phyloP scores from a whole-genome alignment of 2,113 vertebrate species.

The Cyprinodon brontotheroides region DNA sequence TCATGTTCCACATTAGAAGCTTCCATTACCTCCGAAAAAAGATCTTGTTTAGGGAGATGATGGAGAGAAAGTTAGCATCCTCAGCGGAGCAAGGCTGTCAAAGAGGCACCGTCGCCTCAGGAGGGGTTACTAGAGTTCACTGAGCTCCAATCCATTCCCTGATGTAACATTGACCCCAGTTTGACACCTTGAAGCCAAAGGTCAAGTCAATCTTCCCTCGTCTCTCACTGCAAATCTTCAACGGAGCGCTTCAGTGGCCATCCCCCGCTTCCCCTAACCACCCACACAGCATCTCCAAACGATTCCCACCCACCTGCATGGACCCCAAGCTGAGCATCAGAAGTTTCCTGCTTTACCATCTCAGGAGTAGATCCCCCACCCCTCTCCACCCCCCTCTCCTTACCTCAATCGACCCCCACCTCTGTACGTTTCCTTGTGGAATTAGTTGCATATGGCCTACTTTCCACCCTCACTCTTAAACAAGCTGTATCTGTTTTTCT shows the following conservation, averaged over 20 bases:
- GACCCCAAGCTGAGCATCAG: conserved; percentile 69
- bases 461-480: conserved; percentile 69
- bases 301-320: conserved; percentile 72
- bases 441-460: conserved; percentile 82
- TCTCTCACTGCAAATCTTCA: conserved; percentile 32
- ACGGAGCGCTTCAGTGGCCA: conserved; percentile 3
- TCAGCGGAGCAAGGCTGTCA: conserved; percentile 14
- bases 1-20: conserved; percentile 10
- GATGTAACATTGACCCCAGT: conserved; percentile 56
- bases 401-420: conserved; percentile 32
- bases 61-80: conserved; percentile 12
- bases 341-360: conserved; percentile 61
- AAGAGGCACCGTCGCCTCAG: conserved; percentile 35
- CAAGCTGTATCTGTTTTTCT: conserved; percentile 68
- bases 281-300: conserved; percentile 56
- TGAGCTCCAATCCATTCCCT: conserved; percentile 29
- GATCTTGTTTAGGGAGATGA: conserved; percentile 34
- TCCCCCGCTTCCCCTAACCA: conserved; percentile 25
- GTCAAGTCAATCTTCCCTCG: conserved; percentile 40
- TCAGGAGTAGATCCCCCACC: conserved; percentile 51
- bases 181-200: conserved; percentile 61
- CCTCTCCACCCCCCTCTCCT: conserved; percentile 22
- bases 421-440: conserved; percentile 56
- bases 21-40: conserved; percentile 18
- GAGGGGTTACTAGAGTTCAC: conserved; percentile 24